Evolutionary conservation across 2,888 invertebrate genomes (phyloP), one percentile per base, ranked within the genome.

Genomic region (Dryococelus australis): DNA sequence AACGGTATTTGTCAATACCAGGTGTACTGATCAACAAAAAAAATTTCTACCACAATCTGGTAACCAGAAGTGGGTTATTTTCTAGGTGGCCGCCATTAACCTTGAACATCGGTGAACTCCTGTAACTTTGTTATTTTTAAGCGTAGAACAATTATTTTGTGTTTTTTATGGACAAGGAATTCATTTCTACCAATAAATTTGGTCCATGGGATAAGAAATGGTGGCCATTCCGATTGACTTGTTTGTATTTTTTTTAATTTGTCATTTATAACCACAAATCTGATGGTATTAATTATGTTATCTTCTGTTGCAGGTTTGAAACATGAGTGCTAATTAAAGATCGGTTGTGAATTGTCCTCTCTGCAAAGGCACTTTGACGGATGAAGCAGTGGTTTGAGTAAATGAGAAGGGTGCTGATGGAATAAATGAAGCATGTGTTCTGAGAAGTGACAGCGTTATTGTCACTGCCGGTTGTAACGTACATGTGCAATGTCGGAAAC

Each of bases 391-490:
- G 79, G 0, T 79, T 79, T 10, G 9, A 79, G 79, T 79, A 6
- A 3, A 79, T 79, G 79, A 24, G 79, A 79, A 79, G 79, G 24
- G 79, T 79, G n/a, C 79, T 5, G 79, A 79, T 79, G 79, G 79
- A 3, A 13, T n/a, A 79, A 79, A 79, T 79, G 24, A 3, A 79
- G 79, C 79, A 79, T 6, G 35, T 79, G 79, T 79, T 79, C 79
- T 79, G 79, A 79, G 79, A 79, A 6, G 79, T 79, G 79, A 79
- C 79, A 79, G 9, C 79, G n/a, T 79, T 79, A 10, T 79, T 79
- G 79, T 79, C 79, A 79, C n/a, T 5, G 9, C 5, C 9, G 79
- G n/a, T 20, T 79, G 79, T 6, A 79, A 79, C 16, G 79, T 26
- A 79, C 79, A 79, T 12, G 47, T 79, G 9, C 24, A n/a, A n/a